Conservation (phyloP, 2,797 vertebrate species). For the Vespertilio murinus region DNA sequence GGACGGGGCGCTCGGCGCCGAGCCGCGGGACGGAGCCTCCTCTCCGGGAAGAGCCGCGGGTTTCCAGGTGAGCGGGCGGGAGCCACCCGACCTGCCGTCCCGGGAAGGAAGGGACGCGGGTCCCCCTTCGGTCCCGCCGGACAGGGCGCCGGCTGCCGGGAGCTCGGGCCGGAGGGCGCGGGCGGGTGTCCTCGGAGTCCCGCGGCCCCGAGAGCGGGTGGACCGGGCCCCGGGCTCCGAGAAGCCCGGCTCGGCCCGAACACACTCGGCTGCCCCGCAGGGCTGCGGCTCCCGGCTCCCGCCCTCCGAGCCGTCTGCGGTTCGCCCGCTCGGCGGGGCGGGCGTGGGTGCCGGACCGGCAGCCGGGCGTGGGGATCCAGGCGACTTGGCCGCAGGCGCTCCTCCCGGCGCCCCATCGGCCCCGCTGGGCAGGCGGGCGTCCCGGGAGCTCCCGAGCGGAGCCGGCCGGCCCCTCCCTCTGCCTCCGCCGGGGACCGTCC, state of each 20-base stretch:
- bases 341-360: neutral
- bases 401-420: neutral
- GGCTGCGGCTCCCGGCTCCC: neutral
- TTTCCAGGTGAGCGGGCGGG: slow-evolving; percentile 53
- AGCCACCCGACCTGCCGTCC: neutral
- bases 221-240: neutral
- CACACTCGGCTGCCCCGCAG: neutral
- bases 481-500: neutral
- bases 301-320: neutral
- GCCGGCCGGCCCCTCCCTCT: neutral
- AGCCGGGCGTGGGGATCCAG: neutral
- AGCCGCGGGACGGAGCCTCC: neutral
- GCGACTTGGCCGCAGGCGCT: neutral
- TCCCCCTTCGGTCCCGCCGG: neutral
- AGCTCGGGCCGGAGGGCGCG: neutral
- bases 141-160: neutral
- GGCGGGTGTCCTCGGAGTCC: neutral
- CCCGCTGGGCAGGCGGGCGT: neutral
- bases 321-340: neutral
- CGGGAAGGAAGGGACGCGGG: no score
- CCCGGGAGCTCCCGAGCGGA: neutral
- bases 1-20: neutral
- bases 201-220: neutral
- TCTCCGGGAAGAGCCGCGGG: neutral
- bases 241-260: neutral